Percentiles rank a stretch among this genome's conserved stretches.
These are phyloP conservation scores for Agonopterix heracliana DNA, from an alignment of 2,888 invertebrate genomes.

Conservation along the genomic window DNA sequence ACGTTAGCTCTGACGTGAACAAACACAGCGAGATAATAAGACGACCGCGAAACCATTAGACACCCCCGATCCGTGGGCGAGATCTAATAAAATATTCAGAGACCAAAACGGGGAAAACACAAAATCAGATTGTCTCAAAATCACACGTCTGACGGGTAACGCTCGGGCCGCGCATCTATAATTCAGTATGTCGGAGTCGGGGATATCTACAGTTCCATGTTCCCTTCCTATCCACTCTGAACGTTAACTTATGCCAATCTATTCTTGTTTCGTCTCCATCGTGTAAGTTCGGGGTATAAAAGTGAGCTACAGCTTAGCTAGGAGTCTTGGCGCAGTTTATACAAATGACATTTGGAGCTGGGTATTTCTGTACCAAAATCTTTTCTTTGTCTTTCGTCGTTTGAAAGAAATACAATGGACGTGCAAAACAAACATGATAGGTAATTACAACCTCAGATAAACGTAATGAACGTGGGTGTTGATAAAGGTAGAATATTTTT, in stretches of 20 bases:
- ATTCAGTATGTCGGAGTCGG: slow-evolving; percentile 44
- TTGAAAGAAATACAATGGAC: too few relatives aligned
- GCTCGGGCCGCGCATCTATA: slow-evolving; percentile 62
- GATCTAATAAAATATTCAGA: slow-evolving; percentile 69
- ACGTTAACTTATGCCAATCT: slow-evolving; percentile 45
- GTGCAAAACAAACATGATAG: too few relatives aligned
- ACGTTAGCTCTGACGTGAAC: not conserved
- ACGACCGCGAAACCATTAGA: slow-evolving; percentile 58
- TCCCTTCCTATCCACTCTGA: slow-evolving; percentile 26
- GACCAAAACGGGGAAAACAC: slow-evolving; percentile 64
- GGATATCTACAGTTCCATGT: slow-evolving; percentile 35
- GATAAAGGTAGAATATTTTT: too few relatives aligned
- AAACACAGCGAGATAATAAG: slow-evolving; percentile 8
- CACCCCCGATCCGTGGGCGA: slow-evolving; percentile 46
- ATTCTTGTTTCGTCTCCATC: slow-evolving; percentile 31
- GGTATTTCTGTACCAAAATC: too few relatives aligned
- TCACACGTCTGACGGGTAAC: slow-evolving; percentile 65
- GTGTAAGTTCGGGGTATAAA: not conserved
- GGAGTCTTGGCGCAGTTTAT: too few relatives aligned
- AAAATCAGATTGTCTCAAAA: slow-evolving; percentile 75
- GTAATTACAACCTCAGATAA: too few relatives aligned
- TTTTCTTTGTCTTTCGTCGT: too few relatives aligned
- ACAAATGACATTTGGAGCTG: too few relatives aligned
- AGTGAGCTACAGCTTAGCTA: too few relatives aligned
- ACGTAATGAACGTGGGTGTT: too few relatives aligned